Evolutionary conservation across 2,797 vertebrate genomes (phyloP).

Genomic region (Brachyrhaphis roseni): DNA sequence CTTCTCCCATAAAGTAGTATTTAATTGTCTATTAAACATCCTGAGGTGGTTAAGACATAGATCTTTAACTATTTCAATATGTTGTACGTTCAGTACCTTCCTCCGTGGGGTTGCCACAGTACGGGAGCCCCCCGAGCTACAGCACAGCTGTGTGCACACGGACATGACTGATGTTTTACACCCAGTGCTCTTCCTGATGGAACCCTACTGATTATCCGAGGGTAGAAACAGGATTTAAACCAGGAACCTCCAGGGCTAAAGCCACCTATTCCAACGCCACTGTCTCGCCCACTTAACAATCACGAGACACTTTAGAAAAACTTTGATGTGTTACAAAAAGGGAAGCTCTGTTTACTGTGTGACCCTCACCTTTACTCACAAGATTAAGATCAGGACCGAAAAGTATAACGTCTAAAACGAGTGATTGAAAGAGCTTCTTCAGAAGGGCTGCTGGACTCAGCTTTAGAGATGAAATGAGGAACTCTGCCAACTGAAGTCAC

Average conservation of each 20-base stretch:
- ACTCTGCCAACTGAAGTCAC: background rate
- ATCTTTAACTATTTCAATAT: background rate
- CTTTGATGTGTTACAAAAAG: background rate
- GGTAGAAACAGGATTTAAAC: background rate
- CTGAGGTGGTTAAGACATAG: background rate
- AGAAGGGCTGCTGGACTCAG: background rate
- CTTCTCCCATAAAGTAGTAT: background rate
- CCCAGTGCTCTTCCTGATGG: background rate
- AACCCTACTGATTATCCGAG: background rate
- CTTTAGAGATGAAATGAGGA: background rate
- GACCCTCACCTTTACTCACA: background rate
- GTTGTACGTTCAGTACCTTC: background rate
- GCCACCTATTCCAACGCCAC: background rate
- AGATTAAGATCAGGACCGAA: background rate
- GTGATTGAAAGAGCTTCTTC: background rate
- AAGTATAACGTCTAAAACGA: background rate
- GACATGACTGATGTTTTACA: background rate
- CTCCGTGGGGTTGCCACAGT: background rate
- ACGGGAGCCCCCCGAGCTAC: background rate
- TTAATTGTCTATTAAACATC: background rate
- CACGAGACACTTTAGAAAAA: background rate
- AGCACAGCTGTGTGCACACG: background rate
- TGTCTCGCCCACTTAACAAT: background rate
- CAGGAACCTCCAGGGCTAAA: background rate
- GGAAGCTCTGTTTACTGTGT: background rate